Evolutionary conservation across 1,140 invertebrate species (phyloP).

Genomic region (Brachionus plicatilis): DNA sequence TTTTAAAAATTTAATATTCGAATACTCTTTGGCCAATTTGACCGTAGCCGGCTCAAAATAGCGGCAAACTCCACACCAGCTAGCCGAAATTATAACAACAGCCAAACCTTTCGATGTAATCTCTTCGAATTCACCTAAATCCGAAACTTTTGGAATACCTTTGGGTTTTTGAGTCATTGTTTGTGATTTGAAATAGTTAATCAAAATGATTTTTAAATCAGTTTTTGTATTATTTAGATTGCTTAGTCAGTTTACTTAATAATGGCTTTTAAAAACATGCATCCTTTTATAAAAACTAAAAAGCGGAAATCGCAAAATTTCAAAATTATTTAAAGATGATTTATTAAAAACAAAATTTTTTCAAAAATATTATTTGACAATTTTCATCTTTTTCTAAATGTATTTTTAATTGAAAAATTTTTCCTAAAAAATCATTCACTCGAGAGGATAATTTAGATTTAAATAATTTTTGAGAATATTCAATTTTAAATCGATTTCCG

Average conservation of each 20-base stretch:
- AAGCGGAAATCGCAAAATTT: no score
- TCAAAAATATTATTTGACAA: no score
- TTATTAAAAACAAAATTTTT: no score
- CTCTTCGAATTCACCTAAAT: neutral
- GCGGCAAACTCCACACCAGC: neutral
- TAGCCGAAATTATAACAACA: neutral
- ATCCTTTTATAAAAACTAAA: neutral
- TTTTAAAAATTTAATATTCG: conserved; percentile 26
- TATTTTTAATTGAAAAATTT: neutral
- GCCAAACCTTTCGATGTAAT: neutral
- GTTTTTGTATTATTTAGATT: neutral
- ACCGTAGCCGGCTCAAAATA: neutral
- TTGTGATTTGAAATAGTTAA: neutral
- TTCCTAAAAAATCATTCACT: neutral
- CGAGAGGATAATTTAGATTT: neutral
- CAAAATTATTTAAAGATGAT: no score
- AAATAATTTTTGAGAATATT: neutral
- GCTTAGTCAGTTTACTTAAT: neutral
- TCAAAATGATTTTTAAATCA: neutral
- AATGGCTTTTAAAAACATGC: neutral
- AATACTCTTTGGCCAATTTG: conserved; percentile 5
- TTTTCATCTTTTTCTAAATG: neutral
- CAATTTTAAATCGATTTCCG: neutral
- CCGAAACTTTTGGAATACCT: neutral
- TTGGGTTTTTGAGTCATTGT: neutral